A percentile compares a stretch with the other conserved stretches of the same genome.
phyloP scores from a whole-genome alignment of 2,797 vertebrate species.

The Urophycis tenuis region DNA sequence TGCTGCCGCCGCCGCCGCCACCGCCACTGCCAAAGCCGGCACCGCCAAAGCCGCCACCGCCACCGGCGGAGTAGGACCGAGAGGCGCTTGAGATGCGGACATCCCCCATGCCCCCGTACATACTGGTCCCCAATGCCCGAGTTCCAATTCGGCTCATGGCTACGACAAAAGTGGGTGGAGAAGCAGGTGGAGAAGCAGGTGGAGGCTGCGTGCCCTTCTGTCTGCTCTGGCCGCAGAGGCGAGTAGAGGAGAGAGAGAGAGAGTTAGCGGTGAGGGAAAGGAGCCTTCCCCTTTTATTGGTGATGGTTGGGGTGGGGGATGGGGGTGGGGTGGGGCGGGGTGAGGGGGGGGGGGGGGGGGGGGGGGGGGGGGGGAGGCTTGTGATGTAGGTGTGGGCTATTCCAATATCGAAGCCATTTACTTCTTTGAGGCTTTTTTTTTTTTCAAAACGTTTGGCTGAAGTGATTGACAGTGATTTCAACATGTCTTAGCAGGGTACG shows the following conservation, averaged over 20 bases:
- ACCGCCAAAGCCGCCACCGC: not conserved
- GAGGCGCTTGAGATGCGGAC: not conserved
- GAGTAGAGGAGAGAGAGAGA: conserved; percentile 4
- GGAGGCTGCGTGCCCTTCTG: not conserved
- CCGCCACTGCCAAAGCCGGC: not conserved
- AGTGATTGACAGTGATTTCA: not conserved
- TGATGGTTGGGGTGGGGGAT: not conserved
- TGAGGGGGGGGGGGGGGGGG: not conserved
- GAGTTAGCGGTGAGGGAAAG: not conserved
- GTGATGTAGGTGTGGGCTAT: not conserved
- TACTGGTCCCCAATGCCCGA: not conserved
- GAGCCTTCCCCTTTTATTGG: not conserved
- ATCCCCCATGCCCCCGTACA: not conserved
- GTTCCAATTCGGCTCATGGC: not conserved
- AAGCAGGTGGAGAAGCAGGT: not conserved
- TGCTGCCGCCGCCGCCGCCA: not conserved
- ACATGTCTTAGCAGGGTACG: not conserved
- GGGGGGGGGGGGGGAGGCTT: too few species aligned
- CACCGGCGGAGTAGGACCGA: not conserved
- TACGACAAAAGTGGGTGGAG: not conserved
- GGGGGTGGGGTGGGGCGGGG: not conserved
- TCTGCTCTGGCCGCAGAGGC: not conserved
- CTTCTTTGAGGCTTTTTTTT: not conserved
- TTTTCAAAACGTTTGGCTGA: not conserved
- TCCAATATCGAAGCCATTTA: not conserved